phyloP scores from a whole-genome alignment of 2,113 vertebrate genomes.

The Silurus asotus region DNA sequence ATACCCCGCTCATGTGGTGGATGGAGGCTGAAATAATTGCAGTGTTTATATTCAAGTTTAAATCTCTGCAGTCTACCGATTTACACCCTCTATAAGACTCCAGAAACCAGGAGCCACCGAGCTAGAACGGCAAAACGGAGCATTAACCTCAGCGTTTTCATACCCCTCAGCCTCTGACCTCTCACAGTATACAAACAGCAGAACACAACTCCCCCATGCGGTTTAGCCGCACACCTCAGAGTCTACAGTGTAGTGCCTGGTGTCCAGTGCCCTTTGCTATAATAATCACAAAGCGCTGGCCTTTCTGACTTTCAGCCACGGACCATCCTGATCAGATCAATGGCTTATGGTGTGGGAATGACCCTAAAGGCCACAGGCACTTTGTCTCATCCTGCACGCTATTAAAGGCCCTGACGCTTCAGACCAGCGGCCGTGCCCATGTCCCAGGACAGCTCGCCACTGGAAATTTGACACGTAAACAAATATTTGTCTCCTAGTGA shows the following conservation, averaged over 20 bases:
- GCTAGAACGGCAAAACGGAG: constrained; percentile 7
- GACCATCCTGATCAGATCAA: neutral
- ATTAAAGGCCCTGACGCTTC: constrained; percentile 29
- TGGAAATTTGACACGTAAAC: constrained; percentile 53
- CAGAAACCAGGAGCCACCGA: neutral
- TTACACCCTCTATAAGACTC: neutral
- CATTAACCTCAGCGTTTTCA: constrained; percentile 21
- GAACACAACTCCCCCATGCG: neutral
- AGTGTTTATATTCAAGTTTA: neutral
- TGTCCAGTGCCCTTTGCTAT: constrained; percentile 18
- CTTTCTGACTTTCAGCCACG: constrained; percentile 1
- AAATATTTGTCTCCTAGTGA: constrained; percentile 52
- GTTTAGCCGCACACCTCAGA: neutral
- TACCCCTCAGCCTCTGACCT: constrained; percentile 30
- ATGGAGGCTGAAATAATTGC: neutral
- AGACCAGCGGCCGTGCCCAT: neutral
- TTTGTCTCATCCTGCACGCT: constrained; percentile 8
- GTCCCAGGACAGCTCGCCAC: constrained; percentile 39
- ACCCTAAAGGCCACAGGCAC: constrained; percentile 7
- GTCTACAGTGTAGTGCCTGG: neutral
- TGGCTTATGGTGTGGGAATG: constrained; percentile 43
- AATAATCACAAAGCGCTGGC: constrained; percentile 26
- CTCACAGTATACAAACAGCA: constrained; percentile 19
- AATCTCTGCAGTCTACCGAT: neutral
- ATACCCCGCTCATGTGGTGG: neutral